Evolutionary conservation across 2,888 invertebrate species (phyloP).

Genomic region (Lepidocyrtinus sp.): DNA sequence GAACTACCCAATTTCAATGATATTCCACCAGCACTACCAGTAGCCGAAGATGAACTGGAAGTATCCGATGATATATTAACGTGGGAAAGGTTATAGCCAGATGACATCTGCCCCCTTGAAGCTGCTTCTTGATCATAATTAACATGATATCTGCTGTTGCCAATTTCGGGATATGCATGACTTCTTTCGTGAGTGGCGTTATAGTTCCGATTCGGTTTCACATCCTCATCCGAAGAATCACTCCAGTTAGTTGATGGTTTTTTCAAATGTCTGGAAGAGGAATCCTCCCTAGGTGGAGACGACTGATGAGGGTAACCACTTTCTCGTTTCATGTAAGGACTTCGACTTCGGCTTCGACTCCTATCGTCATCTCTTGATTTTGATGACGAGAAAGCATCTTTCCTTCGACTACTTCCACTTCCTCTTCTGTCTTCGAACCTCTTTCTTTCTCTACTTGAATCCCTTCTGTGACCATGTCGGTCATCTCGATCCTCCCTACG

Average conservation of each 20-base stretch:
- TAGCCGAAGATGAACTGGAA: not conserved
- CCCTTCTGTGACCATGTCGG: not conserved
- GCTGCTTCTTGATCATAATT: too few species aligned
- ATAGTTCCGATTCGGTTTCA: not conserved
- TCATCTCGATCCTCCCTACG: constrained; percentile 23
- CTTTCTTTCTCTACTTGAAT: too few species aligned
- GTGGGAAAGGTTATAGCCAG: too few species aligned
- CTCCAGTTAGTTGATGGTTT: constrained; percentile 49
- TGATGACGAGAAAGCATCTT: not conserved
- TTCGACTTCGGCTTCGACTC: constrained; percentile 47
- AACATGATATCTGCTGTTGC: too few species aligned
- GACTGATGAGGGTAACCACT: constrained; percentile 19
- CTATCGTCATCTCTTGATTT: constrained; percentile 22
- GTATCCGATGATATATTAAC: not conserved
- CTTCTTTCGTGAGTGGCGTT: not conserved
- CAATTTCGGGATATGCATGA: not conserved
- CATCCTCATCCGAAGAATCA: constrained; percentile 55
- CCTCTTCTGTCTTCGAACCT: constrained; percentile 35
- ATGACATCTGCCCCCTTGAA: too few species aligned
- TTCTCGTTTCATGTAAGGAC: constrained; percentile 30
- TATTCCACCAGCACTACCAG: constrained; percentile 27
- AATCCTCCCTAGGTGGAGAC: constrained; percentile 27
- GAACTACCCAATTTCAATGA: constrained; percentile 36
- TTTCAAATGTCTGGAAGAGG: not conserved
- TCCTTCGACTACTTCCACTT: constrained; percentile 8